These are phyloP conservation scores for Haemorhous mexicanus DNA, from an alignment of 2,113 vertebrate species.

Conservation along the genomic window DNA sequence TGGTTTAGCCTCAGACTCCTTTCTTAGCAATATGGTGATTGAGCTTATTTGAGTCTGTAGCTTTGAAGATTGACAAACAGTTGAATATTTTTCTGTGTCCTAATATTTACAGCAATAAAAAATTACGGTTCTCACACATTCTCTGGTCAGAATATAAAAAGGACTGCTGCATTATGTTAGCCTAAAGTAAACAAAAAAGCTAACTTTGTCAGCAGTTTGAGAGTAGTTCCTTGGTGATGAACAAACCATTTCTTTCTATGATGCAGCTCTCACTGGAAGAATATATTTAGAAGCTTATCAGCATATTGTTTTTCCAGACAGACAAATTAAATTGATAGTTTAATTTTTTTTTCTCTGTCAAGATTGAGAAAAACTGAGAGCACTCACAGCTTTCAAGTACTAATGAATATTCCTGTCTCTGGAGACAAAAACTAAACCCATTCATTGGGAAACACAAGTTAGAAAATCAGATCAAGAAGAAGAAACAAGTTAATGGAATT, in stretches of 20 bases:
- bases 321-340: background rate
- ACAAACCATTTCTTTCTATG: background rate
- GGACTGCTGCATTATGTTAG: background rate
- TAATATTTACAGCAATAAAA: background rate
- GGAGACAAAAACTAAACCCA: background rate
- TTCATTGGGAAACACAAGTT: background rate
- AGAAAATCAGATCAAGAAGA: background rate
- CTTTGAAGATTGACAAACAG: background rate
- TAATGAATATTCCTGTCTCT: background rate
- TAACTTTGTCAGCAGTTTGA: background rate
- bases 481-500: background rate
- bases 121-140: background rate
- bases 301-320: background rate
- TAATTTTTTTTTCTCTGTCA: background rate
- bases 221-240: background rate
- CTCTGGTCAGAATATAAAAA: background rate
- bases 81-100: background rate
- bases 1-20: background rate
- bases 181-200: background rate
- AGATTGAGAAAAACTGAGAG: background rate
- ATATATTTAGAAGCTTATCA: background rate
- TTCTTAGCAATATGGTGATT: background rate
- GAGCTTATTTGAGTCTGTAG: background rate
- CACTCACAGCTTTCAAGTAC: background rate
- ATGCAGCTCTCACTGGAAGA: background rate